Conservation (phyloP, 2,888 invertebrate genomes). For the Tinea pellionella region DNA sequence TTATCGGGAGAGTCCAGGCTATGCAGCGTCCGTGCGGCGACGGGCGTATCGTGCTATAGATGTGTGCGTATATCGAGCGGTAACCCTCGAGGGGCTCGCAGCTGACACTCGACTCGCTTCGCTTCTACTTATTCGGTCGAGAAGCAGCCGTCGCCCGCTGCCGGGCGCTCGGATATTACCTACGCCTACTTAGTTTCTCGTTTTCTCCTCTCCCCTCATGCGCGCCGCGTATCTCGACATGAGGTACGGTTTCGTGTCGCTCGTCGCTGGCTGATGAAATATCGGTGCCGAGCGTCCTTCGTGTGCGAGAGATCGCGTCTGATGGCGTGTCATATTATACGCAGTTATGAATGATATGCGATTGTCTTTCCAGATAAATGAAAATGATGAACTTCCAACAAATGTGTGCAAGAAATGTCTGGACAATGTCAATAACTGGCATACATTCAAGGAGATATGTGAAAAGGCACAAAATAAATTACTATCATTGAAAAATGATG, state of each 20-base stretch:
- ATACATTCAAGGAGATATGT: constrained; percentile 73
- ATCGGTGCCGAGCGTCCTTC: constrained; percentile 32
- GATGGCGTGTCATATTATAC: constrained; percentile 19
- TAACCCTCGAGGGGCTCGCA: constrained; percentile 65
- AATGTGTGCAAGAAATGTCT: constrained; percentile 74
- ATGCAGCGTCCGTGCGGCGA: constrained; percentile 48
- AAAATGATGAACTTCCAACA: constrained; percentile 73
- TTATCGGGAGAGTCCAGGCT: constrained; percentile 62
- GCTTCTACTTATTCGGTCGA: constrained; percentile 50
- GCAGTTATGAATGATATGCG: neutral
- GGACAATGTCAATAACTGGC: constrained; percentile 75
- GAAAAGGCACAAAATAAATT: constrained; percentile 74
- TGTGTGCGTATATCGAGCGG: constrained; percentile 64
- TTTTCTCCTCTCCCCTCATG: constrained; percentile 20
- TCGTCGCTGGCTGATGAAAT: constrained; percentile 10
- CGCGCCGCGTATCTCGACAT: constrained; percentile 38
- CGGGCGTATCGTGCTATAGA: constrained; percentile 35
- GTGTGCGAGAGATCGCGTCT: constrained; percentile 48
- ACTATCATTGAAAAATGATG: constrained; percentile 67
- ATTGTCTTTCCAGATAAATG: constrained; percentile 66
- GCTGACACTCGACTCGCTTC: constrained; percentile 65
- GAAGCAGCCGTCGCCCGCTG: constrained; percentile 52
- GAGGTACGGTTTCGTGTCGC: neutral
- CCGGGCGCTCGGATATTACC: constrained; percentile 46
- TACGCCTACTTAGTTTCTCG: constrained; percentile 67